Conservation (phyloP, 2,888 invertebrate species). For the Nemurella pictetii region DNA sequence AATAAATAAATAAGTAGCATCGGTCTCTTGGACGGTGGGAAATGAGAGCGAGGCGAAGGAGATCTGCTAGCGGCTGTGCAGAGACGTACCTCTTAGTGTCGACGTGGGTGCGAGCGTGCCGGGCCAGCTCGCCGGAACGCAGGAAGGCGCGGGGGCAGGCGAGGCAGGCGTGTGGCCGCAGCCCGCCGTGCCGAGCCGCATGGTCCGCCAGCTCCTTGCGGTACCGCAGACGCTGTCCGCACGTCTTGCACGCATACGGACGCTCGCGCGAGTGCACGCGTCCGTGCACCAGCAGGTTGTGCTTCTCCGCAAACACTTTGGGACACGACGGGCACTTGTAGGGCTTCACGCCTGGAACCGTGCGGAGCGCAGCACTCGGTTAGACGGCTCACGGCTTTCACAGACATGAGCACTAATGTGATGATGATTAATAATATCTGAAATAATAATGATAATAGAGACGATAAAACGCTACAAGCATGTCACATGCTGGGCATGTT, state of each 20-base stretch:
- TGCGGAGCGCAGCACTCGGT: no score
- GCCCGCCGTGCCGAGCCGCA: slow-evolving; percentile 31
- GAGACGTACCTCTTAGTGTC: slow-evolving; percentile 34
- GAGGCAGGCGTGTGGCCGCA: slow-evolving; percentile 33
- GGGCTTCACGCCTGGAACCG: background rate
- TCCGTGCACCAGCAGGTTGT: slow-evolving; percentile 55
- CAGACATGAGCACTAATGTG: background rate
- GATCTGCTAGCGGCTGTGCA: no score
- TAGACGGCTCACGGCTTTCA: background rate
- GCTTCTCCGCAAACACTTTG: slow-evolving; percentile 51
- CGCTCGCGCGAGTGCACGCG: slow-evolving; percentile 58
- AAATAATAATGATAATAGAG: no score
- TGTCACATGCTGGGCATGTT: no score
- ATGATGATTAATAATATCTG: background rate
- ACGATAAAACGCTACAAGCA: no score
- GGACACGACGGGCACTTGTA: slow-evolving; percentile 50
- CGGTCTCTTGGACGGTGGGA: no score
- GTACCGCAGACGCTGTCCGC: slow-evolving; percentile 48
- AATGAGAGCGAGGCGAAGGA: no score
- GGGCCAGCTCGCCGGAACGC: slow-evolving; percentile 34
- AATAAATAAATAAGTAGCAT: no score
- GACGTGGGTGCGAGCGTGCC: slow-evolving; percentile 34
- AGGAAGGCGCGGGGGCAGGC: slow-evolving; percentile 34
- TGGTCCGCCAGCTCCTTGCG: slow-evolving; percentile 38
- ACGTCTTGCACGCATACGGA: slow-evolving; percentile 65